Base-by-base conservation (phyloP, 2,113 vertebrate species). In the Pseudorectes ferrugineus region DNA sequence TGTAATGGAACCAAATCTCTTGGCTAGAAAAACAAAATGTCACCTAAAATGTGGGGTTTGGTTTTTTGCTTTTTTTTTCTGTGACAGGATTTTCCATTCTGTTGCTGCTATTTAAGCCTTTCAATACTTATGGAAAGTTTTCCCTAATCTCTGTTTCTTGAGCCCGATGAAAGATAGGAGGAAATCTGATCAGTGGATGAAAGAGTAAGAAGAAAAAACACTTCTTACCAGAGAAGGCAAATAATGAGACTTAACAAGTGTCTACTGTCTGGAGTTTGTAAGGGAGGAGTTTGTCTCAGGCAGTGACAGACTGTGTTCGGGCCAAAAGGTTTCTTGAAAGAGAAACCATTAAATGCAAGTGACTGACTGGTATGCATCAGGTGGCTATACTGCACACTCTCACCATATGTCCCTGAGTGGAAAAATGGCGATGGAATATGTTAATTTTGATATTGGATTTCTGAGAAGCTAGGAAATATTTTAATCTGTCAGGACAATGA, bases 21-120 rank as follows among this genome's bases (percentile, higher is more conserved):
- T 49, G 1, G 3, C 78, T 82, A 68, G 74, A 68, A 67, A 87
- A 92, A 49, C 74, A 94, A 22, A 48, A 73, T 45, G 17, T 23
- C 31, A n/a, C 62, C 42, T 81, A 88, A 65, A 85, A 76, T 24
- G 19, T 70, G 48, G 22, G 6, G 1, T 31, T 72, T 51, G 14
- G 0, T 11, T 9, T 23, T 20, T 59, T 9, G 18, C 12, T 3
- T 4, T 26, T 55, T 33, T 10, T 22, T 12, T 4, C 36, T 33
- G 12, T 71, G 45, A 51, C 13, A 63, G 77, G 59, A 75, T 78
- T 95, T 95, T 94, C 95, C 85, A 76, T 92, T 73, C 36, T 54
- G 11, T 61, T 94, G 18, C 20, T 88, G 22, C 10, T 61, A 24
- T 91, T 70, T 54, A 70, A 85, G 68, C 25, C 42, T 90, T 91